Evolutionary conservation across 2,113 vertebrate species (phyloP).

Genomic region (Tetrao urogallus): DNA sequence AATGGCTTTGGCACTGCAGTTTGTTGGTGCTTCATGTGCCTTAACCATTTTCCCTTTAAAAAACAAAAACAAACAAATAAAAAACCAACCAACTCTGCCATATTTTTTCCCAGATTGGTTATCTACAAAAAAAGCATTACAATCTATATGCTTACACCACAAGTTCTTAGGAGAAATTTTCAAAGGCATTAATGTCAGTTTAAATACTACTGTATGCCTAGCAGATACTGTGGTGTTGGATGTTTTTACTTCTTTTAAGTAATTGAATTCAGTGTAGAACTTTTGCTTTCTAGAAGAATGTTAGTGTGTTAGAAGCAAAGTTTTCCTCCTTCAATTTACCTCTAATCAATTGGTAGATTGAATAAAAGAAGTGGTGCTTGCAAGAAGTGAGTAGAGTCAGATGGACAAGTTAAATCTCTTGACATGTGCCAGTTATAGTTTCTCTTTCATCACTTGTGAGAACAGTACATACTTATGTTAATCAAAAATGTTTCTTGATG

Average conservation of each 20-base stretch:
- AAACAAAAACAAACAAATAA: neutral
- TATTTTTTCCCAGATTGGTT: neutral
- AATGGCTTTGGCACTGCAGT: neutral
- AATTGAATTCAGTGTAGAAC: neutral
- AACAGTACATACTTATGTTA: neutral
- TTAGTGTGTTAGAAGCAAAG: neutral
- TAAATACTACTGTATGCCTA: neutral
- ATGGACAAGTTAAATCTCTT: neutral
- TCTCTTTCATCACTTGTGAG: constrained; percentile 37
- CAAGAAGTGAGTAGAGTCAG: neutral
- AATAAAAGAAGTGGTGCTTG: neutral
- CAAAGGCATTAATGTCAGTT: neutral
- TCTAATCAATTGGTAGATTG: neutral
- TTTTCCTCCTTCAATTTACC: constrained; percentile 21
- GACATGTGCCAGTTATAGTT: constrained; percentile 12
- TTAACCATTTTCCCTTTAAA: neutral
- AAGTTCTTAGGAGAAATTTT: constrained; percentile 12
- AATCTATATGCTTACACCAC: neutral
- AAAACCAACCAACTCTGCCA: neutral
- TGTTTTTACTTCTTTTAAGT: neutral
- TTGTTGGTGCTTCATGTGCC: neutral
- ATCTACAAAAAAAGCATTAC: neutral
- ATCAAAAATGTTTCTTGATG: constrained; percentile 43
- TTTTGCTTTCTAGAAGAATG: constrained; percentile 1
- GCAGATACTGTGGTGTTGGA: neutral